These are phyloP conservation scores for Ifrita kowaldi DNA, from an alignment of 2,113 vertebrate species.

Conservation along the genomic window DNA sequence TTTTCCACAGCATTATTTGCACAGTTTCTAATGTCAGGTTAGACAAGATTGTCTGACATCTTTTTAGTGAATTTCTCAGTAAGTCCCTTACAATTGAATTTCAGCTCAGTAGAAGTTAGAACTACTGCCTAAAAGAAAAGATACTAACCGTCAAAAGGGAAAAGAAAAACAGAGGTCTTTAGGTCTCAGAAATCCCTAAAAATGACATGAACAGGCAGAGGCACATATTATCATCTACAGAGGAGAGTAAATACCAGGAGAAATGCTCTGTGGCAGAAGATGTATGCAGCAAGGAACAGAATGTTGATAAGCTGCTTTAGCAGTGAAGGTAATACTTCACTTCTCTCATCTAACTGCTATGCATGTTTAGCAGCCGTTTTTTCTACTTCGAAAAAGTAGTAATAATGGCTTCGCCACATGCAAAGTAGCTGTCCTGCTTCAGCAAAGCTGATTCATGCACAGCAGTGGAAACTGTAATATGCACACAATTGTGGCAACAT, in stretches of 20 bases:
- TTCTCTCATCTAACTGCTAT: not conserved
- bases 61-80: constrained; percentile 11
- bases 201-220: not conserved
- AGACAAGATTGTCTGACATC: not conserved
- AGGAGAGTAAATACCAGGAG: not conserved
- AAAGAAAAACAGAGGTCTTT: not conserved
- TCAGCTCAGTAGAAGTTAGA: not conserved
- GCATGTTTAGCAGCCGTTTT: not conserved
- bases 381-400: not conserved
- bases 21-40: not conserved
- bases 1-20: constrained; percentile 20
- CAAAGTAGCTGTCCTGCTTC: not conserved
- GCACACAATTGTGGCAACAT: not conserved
- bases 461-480: not conserved
- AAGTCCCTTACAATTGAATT: not conserved
- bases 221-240: not conserved
- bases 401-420: not conserved
- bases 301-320: not conserved
- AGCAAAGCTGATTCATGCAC: not conserved
- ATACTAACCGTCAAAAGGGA: not conserved
- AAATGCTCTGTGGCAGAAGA: not conserved
- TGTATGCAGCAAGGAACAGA: not conserved
- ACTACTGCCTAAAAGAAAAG: not conserved
- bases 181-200: not conserved
- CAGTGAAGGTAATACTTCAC: not conserved